A percentile compares a stretch with the other conserved stretches of the same genome.
These are phyloP conservation scores for Geophilus truncorum DNA, from an alignment of 2,888 invertebrate species.

Conservation along the genomic window DNA sequence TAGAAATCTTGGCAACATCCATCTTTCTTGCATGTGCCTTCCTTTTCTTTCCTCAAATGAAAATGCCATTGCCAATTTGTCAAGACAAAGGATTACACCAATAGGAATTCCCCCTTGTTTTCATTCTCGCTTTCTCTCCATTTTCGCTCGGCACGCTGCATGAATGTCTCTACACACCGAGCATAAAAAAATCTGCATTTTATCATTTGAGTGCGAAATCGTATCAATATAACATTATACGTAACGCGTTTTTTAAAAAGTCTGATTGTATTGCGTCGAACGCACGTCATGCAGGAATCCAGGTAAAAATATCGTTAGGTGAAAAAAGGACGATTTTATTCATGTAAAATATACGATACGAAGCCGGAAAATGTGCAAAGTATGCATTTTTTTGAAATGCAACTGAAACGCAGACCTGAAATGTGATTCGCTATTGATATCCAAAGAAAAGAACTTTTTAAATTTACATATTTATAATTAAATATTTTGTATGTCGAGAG, in stretches of 20 bases:
- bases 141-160: neutral
- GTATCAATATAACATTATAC: neutral
- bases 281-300: neutral
- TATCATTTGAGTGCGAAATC: neutral
- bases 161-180: too few relatives aligned
- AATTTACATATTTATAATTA: too few relatives aligned
- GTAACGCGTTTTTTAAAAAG: neutral
- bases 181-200: neutral
- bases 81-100: slow-evolving; percentile 4
- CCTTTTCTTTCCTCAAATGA: neutral
- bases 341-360: neutral
- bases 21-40: neutral
- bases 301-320: neutral
- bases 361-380: neutral
- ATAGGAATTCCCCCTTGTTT: neutral
- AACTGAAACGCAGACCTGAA: neutral
- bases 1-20: neutral
- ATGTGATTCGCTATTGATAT: neutral
- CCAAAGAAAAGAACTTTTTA: too few relatives aligned
- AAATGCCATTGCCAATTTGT: neutral
- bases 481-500: neutral
- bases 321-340: neutral
- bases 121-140: slow-evolving; percentile 4
- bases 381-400: neutral
- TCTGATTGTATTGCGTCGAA: neutral